These are phyloP conservation scores for Sardinella longiceps DNA, from an alignment of 2,797 vertebrate genomes.

Conservation along the genomic window DNA sequence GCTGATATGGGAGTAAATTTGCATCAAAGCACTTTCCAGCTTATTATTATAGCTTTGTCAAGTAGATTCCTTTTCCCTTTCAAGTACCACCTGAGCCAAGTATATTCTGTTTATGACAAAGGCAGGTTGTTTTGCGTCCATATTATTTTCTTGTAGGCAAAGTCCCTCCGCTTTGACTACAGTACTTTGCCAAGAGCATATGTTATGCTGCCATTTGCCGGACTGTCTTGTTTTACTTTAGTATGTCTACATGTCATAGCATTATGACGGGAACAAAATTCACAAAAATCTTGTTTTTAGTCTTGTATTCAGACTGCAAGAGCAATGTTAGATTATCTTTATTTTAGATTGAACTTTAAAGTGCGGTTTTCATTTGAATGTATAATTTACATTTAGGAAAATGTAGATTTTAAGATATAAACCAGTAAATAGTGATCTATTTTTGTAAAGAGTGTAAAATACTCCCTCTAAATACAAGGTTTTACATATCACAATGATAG, in stretches of 20 bases:
- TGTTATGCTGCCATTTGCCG: neutral
- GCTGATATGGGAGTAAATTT: too few species aligned
- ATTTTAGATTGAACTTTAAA: neutral
- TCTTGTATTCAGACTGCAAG: neutral
- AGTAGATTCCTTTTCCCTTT: neutral
- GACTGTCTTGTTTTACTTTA: neutral
- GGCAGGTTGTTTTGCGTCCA: neutral
- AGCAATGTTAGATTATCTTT: neutral
- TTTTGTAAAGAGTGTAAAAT: neutral
- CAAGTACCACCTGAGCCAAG: neutral
- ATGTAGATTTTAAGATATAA: neutral
- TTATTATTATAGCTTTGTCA: neutral
- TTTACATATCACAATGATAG: neutral
- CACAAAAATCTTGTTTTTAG: neutral
- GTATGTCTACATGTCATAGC: neutral
- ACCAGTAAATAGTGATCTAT: constrained; percentile 2
- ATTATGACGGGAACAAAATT: neutral
- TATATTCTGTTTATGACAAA: neutral
- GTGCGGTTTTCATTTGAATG: neutral
- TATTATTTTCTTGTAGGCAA: neutral
- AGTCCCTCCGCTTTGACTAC: neutral
- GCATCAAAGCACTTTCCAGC: neutral
- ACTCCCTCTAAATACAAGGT: neutral
- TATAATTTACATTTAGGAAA: neutral
- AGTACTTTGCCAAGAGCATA: neutral